A percentile compares a stretch with the other conserved stretches of the same genome.
Conservation (phyloP, 2,113 vertebrate species). For the Taurulus bubalis region DNA sequence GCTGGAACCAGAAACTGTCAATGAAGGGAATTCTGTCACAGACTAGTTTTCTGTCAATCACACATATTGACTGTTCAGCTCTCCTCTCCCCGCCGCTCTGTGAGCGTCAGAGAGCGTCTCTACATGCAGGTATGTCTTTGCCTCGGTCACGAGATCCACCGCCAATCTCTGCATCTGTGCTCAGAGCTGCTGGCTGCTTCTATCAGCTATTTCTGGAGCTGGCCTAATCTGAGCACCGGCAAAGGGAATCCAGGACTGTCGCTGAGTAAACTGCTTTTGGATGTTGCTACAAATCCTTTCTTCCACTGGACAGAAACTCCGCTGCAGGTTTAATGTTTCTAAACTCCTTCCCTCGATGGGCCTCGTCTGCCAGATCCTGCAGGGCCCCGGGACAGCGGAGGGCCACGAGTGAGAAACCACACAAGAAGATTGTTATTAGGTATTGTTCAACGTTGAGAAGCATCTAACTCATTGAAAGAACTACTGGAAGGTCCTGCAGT, state of each 20-base stretch:
- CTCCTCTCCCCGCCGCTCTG: not conserved
- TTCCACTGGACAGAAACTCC: constrained; percentile 1
- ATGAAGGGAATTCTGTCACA: not conserved
- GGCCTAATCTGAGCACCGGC: constrained; percentile 15
- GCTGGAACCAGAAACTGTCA: not conserved
- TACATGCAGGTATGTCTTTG: not conserved
- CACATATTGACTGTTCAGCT: not conserved
- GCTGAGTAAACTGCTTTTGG: constrained; percentile 25
- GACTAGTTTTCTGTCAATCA: not conserved
- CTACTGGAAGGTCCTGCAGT: not conserved
- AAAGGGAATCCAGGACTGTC: constrained; percentile 21
- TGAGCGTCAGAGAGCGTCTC: not conserved
- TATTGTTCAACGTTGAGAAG: not conserved
- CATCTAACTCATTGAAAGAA: not conserved
- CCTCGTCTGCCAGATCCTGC: not conserved
- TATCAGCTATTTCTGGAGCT: constrained; percentile 11
- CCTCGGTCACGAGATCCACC: constrained; percentile 3
- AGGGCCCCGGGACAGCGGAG: not conserved
- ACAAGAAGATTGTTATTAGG: not conserved
- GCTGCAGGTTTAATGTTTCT: constrained; percentile 18
- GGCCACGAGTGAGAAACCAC: not conserved
- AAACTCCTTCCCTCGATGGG: constrained; percentile 7
- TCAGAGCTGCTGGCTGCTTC: not conserved
- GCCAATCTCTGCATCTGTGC: not conserved
- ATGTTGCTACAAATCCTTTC: constrained; percentile 24